Evolutionary conservation across 2,797 vertebrate species (phyloP).

Genomic region (Moxostoma hubbsi): DNA sequence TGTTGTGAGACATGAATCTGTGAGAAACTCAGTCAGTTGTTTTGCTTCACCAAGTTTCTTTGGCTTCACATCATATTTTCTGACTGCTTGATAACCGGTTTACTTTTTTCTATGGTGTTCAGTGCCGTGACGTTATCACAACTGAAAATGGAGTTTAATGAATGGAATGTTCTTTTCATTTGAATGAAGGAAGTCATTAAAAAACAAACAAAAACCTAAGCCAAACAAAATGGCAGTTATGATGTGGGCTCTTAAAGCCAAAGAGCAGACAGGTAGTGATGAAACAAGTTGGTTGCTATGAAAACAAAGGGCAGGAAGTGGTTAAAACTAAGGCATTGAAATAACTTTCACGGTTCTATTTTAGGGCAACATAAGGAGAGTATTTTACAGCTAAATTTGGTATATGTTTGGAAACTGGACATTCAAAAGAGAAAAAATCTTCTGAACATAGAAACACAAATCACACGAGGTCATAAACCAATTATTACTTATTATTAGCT

Average conservation of each 20-base stretch:
- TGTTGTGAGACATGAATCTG: neutral
- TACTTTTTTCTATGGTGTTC: neutral
- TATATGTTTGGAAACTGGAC: slow-evolving; percentile 49
- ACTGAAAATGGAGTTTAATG: slow-evolving; percentile 17
- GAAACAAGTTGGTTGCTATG: slow-evolving; percentile 52
- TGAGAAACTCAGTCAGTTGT: neutral
- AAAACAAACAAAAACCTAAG: slow-evolving; percentile 7
- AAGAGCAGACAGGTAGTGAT: slow-evolving; percentile 50
- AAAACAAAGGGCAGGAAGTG: slow-evolving; percentile 48
- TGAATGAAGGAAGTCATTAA: neutral
- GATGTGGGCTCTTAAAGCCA: slow-evolving; percentile 35
- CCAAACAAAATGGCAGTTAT: slow-evolving; percentile 36
- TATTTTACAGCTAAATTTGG: slow-evolving; percentile 46
- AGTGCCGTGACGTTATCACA: slow-evolving; percentile 18
- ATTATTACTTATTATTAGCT: too few species aligned
- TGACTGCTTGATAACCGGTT: neutral
- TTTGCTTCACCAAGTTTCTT: neutral
- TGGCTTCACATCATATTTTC: neutral
- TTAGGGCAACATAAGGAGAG: neutral
- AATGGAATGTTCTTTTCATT: slow-evolving; percentile 19
- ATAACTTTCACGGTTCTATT: neutral
- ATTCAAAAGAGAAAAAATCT: too few species aligned
- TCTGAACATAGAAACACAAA: slow-evolving; percentile 60
- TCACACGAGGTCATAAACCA: slow-evolving; percentile 1
- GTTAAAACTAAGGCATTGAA: slow-evolving; percentile 54